Base-by-base conservation (phyloP, 2,888 invertebrate genomes). In the Diogma glabrata region DNA sequence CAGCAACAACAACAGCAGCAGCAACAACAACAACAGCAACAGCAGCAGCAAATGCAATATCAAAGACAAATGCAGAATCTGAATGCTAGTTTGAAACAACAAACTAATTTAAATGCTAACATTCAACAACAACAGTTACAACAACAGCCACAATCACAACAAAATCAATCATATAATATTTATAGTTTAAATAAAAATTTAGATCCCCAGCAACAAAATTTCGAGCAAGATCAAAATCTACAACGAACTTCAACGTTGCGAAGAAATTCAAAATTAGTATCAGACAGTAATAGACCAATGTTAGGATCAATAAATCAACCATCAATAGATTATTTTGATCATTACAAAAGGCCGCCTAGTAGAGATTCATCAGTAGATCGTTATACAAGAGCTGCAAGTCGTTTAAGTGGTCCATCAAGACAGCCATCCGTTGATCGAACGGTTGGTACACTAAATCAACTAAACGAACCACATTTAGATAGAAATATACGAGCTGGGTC, bases 251-350 rank as follows among this genome's bases (percentile, higher is more conserved):
- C 63, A 16, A 61, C 66, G 23, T 64, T 77, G 57, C 64, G 74
- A 61, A 69, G 79, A 59, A 72, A 70, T 56, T 77, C 77, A 23
- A 67, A 73, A 57, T 72, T 74, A 56, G 67, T 72, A 16, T 67
- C 67, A 7, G 67, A 65, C 52, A 72, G 63, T 60, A 71, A 64
- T 65, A 80, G 67, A 65, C 78, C 75, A 54, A 65, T 69, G 63
- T 57, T 71, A 23, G 64, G 67, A 16, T 64, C 66, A 55, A 61
- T 59, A 47, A 63, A 63, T 22, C 76, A 83, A 71, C 76, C 86
- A 10, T 85, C 87, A 59, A 88, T 88, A 64, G 91, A 92, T 69
- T 88, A 90, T 64, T 90, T 92, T 66, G 94, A 94, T 69, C 94
- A 95, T 66, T 95, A 95, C 69, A 89, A 90, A 69, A 76, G 88